Percentiles rank a stretch among this genome's conserved stretches.
Evolutionary conservation across 2,113 vertebrate genomes (phyloP).

Genomic region (Gnathonemus longibarbis): DNA sequence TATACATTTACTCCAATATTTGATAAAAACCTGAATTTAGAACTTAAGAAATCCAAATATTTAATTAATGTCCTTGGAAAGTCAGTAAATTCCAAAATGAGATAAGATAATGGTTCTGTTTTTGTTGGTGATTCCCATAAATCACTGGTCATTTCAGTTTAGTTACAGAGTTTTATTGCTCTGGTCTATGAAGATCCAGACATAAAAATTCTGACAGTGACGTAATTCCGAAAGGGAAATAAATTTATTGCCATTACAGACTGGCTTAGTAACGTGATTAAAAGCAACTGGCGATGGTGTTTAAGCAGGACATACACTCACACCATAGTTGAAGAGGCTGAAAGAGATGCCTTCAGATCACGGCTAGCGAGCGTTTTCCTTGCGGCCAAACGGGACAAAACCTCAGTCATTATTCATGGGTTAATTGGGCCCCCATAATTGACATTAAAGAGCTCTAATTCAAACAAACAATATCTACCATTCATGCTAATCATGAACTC

Average conservation of each 20-base stretch:
- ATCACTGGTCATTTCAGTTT: neutral
- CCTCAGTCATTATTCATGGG: slow-evolving; percentile 56
- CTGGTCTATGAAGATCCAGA: neutral
- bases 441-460: slow-evolving; percentile 57
- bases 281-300: neutral
- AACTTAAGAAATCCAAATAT: neutral
- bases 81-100: neutral
- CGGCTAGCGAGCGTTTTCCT: slow-evolving; percentile 30
- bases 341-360: slow-evolving; percentile 40
- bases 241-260: neutral
- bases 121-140: neutral
- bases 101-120: neutral
- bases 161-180: neutral
- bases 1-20: neutral
- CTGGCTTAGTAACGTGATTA: neutral
- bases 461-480: slow-evolving; percentile 67
- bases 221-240: neutral
- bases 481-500: slow-evolving; percentile 58
- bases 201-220: neutral
- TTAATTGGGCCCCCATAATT: slow-evolving; percentile 67
- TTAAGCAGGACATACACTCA: neutral
- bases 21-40: neutral
- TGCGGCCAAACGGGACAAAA: slow-evolving; percentile 30
- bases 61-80: neutral
- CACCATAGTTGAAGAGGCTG: slow-evolving; percentile 33